Percentiles rank a stretch among this genome's conserved stretches.
These are phyloP conservation scores for Gari tellinella DNA, from an alignment of 2,888 invertebrate species.

Conservation along the genomic window DNA sequence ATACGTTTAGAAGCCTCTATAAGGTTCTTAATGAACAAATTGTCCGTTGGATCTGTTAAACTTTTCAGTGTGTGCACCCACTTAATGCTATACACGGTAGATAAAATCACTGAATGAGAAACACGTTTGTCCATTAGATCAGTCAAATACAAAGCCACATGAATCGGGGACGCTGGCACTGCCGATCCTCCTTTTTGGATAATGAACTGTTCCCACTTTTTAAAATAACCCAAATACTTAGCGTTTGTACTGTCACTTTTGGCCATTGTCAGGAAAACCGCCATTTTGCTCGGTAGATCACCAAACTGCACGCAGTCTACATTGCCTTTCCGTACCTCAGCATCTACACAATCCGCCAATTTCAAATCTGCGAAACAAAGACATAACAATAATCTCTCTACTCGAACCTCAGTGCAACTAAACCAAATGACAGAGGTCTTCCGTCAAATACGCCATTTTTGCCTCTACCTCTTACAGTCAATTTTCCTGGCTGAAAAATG, in stretches of 20 bases:
- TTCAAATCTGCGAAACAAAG: conserved; percentile 15
- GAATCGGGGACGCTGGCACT: conserved; percentile 36
- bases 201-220: conserved; percentile 39
- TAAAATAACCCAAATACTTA: conserved; percentile 38
- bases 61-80: conserved; percentile 5
- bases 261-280: conserved; percentile 15
- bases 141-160: conserved; percentile 34
- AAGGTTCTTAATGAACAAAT: background rate
- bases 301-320: background rate
- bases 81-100: conserved; percentile 8
- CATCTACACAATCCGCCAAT: conserved; percentile 5
- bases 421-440: conserved; percentile 2
- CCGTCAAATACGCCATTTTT: conserved; percentile 21
- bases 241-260: conserved; percentile 33
- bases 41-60: conserved; percentile 3
- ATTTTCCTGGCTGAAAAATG: too few species aligned
- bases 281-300: conserved; percentile 14
- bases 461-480: conserved; percentile 1
- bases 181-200: conserved; percentile 3
- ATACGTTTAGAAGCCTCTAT: too few species aligned
- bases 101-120: conserved; percentile 29
- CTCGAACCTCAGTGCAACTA: conserved; percentile 1
- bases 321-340: conserved; percentile 9
- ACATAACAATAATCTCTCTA: too few species aligned
- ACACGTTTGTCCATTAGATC: conserved; percentile 31